Percentiles rank a stretch among this genome's conserved stretches.
Evolutionary conservation across 1,140 invertebrate species (phyloP).

Genomic region (Sycophaga agraensis): DNA sequence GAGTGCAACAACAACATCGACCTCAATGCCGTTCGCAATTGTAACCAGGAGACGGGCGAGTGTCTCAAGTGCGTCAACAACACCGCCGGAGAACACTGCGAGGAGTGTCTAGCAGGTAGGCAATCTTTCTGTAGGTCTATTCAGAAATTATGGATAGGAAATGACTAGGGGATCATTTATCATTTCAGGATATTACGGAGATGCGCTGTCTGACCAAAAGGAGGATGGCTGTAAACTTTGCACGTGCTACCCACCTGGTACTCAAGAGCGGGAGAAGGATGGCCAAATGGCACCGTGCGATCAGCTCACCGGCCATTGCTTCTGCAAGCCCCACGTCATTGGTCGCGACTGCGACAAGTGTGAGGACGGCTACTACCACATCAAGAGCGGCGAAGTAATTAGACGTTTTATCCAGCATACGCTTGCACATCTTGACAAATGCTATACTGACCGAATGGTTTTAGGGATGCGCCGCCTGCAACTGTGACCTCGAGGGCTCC

Average conservation of each 20-base stretch:
- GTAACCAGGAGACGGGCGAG: conserved; percentile 88
- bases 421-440: too few species aligned
- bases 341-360: conserved; percentile 89
- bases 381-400: conserved; percentile 70
- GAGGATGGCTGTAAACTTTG: conserved; percentile 86
- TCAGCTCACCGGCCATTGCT: conserved; percentile 79
- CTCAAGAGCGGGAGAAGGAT: conserved; percentile 61
- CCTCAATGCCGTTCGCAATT: conserved; percentile 90
- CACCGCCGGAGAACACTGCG: conserved; percentile 85
- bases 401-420: not conserved
- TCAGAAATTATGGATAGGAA: too few species aligned
- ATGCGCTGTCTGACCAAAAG: conserved; percentile 82
- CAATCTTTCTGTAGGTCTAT: too few species aligned
- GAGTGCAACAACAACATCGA: conserved; percentile 97
- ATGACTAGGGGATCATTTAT: too few species aligned
- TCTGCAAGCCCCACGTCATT: conserved; percentile 82
- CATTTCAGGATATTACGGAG: conserved; percentile 81
- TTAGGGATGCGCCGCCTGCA: conserved; percentile 79
- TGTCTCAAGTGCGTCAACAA: conserved; percentile 98
- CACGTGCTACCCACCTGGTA: conserved; percentile 80
- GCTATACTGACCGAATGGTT: conserved; percentile 24
- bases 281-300: conserved; percentile 77
- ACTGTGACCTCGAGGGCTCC: conserved; percentile 85
- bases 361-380: conserved; percentile 81
- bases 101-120: conserved; percentile 86